Percentiles rank a stretch among this genome's conserved stretches.
These are phyloP conservation scores for Miichthys miiuy DNA, from an alignment of 2,797 vertebrate species.

Conservation along the genomic window DNA sequence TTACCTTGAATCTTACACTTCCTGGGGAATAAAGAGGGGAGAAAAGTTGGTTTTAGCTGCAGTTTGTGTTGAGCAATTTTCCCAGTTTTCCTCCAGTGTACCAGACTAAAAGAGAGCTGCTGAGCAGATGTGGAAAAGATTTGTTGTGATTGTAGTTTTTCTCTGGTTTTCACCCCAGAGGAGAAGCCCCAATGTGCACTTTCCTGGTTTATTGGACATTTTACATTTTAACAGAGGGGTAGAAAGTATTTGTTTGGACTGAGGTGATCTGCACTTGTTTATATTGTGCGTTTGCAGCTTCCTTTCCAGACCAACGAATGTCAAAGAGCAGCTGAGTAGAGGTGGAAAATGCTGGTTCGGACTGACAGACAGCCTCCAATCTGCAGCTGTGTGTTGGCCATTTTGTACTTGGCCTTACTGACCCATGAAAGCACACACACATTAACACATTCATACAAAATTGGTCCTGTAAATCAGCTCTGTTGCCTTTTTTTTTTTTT, in stretches of 20 bases:
- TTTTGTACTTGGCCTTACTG: neutral
- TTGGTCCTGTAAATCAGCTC: constrained; percentile 24
- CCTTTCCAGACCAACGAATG: neutral
- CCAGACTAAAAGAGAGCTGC: neutral
- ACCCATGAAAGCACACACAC: neutral
- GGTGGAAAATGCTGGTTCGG: constrained; percentile 1
- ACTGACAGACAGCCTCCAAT: neutral
- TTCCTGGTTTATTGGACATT: constrained; percentile 11
- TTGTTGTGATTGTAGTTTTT: constrained; percentile 12
- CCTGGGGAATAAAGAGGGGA: neutral
- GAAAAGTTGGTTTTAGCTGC: constrained; percentile 7
- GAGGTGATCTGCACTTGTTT: neutral
- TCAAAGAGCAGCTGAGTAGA: constrained; percentile 4
- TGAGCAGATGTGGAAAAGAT: neutral
- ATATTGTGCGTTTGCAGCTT: neutral
- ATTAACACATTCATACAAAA: constrained; percentile 10
- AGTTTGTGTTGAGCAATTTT: constrained; percentile 6
- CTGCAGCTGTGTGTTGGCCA: neutral
- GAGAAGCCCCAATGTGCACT: neutral
- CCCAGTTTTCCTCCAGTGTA: neutral
- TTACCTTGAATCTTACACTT: constrained; percentile 10
- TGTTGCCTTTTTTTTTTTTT: constrained; percentile 26
- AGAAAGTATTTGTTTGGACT: neutral
- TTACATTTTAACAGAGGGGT: constrained; percentile 7
- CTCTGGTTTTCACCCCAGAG: constrained; percentile 11